Conservation (phyloP, 1,140 invertebrate species). For the Patella vulgata region DNA sequence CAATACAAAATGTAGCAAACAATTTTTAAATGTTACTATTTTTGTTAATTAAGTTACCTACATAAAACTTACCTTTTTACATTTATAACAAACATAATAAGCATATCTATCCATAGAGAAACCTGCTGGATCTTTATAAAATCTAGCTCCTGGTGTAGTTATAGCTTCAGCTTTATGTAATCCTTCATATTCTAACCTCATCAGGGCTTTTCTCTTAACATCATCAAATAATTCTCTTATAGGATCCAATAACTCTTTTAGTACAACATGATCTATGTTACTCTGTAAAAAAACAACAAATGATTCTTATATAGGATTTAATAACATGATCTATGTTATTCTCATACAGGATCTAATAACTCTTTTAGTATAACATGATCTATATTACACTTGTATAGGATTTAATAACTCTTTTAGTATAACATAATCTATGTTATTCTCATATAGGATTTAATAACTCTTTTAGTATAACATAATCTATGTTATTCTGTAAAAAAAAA, state of each 20-base stretch:
- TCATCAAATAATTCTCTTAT: constrained; percentile 87
- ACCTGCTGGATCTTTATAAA: constrained; percentile 82
- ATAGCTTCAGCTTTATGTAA: constrained; percentile 82
- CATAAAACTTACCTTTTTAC: constrained; percentile 85
- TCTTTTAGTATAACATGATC: no score
- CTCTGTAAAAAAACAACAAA: constrained; percentile 67
- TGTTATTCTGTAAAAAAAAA: constrained; percentile 73
- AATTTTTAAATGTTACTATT: no score
- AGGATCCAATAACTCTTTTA: constrained; percentile 82
- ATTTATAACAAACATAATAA: constrained; percentile 98
- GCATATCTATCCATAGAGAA: constrained; percentile 98
- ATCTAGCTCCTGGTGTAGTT: constrained; percentile 73
- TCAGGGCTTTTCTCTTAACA: constrained; percentile 91
- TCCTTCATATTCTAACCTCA: constrained; percentile 97
- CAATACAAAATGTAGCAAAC: no score
- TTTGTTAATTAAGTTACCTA: no score
- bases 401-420: constrained; percentile 91
- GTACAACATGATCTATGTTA: constrained; percentile 83
- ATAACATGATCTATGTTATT: no score
- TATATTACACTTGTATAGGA: no score
- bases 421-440: constrained; percentile 88
- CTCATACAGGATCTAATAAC: constrained; percentile 77
- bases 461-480: constrained; percentile 82
- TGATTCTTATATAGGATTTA: no score
- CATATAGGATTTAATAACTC: constrained; percentile 84